Evolutionary conservation across 1,140 invertebrate species (phyloP).

Genomic region (Euura lappo): DNA sequence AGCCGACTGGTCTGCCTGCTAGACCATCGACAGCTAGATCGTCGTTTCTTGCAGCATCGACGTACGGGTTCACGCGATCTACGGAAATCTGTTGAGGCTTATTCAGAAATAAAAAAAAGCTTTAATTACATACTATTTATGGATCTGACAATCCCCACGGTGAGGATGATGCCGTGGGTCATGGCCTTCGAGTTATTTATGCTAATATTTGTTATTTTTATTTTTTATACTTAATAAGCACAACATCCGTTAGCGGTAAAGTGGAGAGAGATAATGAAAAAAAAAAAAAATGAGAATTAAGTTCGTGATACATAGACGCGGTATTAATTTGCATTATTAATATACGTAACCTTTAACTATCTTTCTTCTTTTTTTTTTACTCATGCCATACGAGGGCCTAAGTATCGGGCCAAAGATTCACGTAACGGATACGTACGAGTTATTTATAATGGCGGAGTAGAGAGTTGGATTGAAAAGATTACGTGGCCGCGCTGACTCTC

Average conservation of each 20-base stretch:
- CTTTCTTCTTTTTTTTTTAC: neutral
- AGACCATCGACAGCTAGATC: too few species aligned
- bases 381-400: too few species aligned
- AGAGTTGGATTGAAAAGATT: neutral
- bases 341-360: neutral
- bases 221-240: neutral
- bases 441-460: conserved; percentile 7
- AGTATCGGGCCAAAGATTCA: conserved; percentile 2
- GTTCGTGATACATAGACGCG: neutral
- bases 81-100: too few species aligned
- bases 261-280: neutral
- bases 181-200: neutral
- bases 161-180: neutral
- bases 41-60: neutral
- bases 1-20: conserved; percentile 41
- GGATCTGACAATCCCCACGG: too few species aligned
- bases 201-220: neutral
- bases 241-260: conserved; percentile 1
- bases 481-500: neutral
- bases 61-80: too few species aligned
- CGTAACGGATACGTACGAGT: neutral
- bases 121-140: too few species aligned
- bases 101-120: too few species aligned
- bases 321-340: conserved; percentile 2
- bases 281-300: neutral